Percentiles rank a stretch among this genome's conserved stretches.
These are phyloP conservation scores for Eupsittula cactorum DNA, from an alignment of 2,113 vertebrate genomes.

Conservation along the genomic window DNA sequence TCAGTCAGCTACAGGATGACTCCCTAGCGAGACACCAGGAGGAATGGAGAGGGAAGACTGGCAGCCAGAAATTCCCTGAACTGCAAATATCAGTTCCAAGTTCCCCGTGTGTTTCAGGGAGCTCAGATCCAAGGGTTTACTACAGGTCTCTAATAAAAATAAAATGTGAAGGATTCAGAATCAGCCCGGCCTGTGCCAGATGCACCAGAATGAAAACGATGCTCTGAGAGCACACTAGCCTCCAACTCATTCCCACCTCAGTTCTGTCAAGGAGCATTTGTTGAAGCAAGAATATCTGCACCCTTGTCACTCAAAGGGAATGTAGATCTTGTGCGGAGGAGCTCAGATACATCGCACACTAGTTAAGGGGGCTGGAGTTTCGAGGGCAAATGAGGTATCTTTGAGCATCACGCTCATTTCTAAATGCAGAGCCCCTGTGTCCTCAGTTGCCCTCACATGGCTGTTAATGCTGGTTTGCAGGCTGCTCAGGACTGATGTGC, in stretches of 20 bases:
- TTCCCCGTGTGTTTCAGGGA: not conserved
- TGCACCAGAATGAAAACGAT: not conserved
- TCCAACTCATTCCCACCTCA: constrained; percentile 41
- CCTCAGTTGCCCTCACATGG: constrained; percentile 13
- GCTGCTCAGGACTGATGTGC: not conserved
- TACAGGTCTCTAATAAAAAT: not conserved
- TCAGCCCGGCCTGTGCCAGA: not conserved
- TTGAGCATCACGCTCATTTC: not conserved
- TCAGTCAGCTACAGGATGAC: not conserved
- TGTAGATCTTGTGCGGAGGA: constrained; percentile 38
- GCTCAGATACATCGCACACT: constrained; percentile 7
- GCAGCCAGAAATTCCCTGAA: not conserved
- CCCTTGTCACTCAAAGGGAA: constrained; percentile 19
- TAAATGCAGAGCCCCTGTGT: not conserved
- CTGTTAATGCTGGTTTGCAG: not conserved
- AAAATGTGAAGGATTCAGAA: not conserved
- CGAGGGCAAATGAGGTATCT: constrained; percentile 46
- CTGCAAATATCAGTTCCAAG: not conserved
- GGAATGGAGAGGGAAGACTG: not conserved
- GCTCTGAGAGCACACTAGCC: not conserved
- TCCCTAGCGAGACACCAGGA: constrained; percentile 1
- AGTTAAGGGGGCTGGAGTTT: constrained; percentile 30
- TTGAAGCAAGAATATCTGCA: constrained; percentile 29
- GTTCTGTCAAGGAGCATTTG: constrained; percentile 32
- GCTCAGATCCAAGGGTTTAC: not conserved